Percentiles rank a stretch among this genome's conserved stretches.
Evolutionary conservation across 2,888 invertebrate species (phyloP).

Genomic region (Ochropleura leucogaster): DNA sequence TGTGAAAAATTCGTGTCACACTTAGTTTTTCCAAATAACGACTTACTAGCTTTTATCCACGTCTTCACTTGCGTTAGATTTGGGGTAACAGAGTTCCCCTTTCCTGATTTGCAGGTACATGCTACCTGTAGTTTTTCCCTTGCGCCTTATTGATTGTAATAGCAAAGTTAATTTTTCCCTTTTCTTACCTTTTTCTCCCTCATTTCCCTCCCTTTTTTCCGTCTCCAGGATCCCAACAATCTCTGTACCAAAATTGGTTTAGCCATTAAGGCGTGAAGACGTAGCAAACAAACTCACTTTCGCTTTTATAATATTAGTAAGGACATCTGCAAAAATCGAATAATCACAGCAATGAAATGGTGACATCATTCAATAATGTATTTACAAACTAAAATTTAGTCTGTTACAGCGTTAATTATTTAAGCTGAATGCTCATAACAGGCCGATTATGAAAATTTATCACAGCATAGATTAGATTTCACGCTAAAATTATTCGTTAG

Average conservation of each 20-base stretch:
- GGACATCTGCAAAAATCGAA: background rate
- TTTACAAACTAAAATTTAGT: conserved; percentile 4
- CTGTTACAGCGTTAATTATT: conserved; percentile 10
- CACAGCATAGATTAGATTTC: conserved; percentile 29
- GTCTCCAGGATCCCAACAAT: no score
- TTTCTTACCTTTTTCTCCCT: no score
- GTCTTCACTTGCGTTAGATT: no score
- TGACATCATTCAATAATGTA: background rate
- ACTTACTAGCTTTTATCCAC: no score
- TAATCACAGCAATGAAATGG: background rate
- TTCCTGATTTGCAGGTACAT: background rate
- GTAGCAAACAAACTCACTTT: no score
- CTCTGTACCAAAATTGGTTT: no score
- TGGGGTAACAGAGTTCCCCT: background rate
- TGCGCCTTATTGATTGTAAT: no score
- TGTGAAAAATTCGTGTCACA: background rate
- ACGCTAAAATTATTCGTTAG: conserved; percentile 13
- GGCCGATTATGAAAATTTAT: conserved; percentile 39
- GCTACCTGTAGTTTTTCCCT: no score
- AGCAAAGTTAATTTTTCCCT: no score
- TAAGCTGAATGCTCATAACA: conserved; percentile 22
- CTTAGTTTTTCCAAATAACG: background rate
- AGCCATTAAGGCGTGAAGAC: no score
- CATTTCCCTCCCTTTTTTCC: no score
- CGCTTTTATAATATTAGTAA: no score